These are phyloP conservation scores for Phymanthus crucifer DNA, from an alignment of 92 coral and sea anemone genomes.

Conservation along the genomic window DNA sequence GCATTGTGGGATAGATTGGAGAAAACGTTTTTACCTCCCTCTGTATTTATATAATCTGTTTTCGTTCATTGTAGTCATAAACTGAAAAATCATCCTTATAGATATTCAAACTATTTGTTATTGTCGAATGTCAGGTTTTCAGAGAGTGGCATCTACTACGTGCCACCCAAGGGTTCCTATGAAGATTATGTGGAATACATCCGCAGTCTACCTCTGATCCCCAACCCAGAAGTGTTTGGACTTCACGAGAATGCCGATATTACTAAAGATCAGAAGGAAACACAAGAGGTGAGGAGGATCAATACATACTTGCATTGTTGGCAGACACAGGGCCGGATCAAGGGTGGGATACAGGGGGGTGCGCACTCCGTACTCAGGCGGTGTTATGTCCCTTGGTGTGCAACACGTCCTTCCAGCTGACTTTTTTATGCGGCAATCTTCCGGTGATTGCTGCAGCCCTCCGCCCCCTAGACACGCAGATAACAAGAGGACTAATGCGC, in stretches of 20 bases:
- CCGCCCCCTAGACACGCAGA: not conserved
- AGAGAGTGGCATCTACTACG: conserved; percentile 89
- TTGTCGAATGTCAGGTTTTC: conserved; percentile 59
- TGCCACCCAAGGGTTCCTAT: conserved; percentile 85
- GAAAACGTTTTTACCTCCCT: not conserved
- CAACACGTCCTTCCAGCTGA: no score
- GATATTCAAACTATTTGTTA: not conserved
- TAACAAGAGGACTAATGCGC: not conserved
- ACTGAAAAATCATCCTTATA: not conserved
- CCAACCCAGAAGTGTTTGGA: conserved; percentile 98
- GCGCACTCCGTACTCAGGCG: no score
- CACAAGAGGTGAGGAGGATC: conserved; percentile 80
- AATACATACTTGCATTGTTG: no score
- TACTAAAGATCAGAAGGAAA: conserved; percentile 98
- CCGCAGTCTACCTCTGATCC: conserved; percentile 85
- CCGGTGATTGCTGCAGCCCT: no score
- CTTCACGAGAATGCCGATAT: conserved; percentile 99
- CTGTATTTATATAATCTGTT: no score
- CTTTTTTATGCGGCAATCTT: no score
- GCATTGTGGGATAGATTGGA: not conserved
- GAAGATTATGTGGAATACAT: conserved; percentile 90
- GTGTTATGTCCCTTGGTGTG: no score
- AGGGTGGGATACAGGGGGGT: no score
- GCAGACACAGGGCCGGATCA: no score
- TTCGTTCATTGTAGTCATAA: no score